Base-by-base conservation (phyloP, 2,888 invertebrate genomes). In the Cephus nigrinus region DNA sequence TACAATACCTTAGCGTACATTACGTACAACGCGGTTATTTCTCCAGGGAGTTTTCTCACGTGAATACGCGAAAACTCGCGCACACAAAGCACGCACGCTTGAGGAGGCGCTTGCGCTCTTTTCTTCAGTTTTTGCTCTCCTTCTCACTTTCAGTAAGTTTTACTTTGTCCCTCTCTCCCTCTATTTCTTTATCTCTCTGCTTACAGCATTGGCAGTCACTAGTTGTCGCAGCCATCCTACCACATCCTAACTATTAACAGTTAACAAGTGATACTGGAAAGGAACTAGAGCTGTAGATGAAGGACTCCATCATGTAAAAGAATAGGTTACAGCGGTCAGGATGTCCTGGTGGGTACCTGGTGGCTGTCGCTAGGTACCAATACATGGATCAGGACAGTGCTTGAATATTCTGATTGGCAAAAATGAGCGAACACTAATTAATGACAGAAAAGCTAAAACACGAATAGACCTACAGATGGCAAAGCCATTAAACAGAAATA, bases 11-110 rank as follows among this genome's bases (percentile, higher is more conserved):
- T 81, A 81, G 87, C 89, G 88, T 88, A 85, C 88, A 90, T 89
- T 89, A 90, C 90, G 88, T 85, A 88, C 90, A 88, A 86, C 85
- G 84, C 84, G 88, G 88, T 90, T 90, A 90, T 90, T 90, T 90
- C 89, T 90, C 89, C 85, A 86, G 89, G 89, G 89, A 90, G 87
- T 88, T 89, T 88, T 88, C 88, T 88, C 88, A 83, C 88, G 87
- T 85, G 88, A 86, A 88, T 84, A 83, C 85, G 83, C 82, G 75
- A 76, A 78, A 79, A 78, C 81, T 72, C 75, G 68, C 35, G 74
- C 74, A 33, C 74, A 33, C 74, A n/a, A 72, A 30, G 74, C 74
- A 33, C 74, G 74, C 74, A n/a, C 74, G 36, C 35, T 32, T 23
- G 11, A 5, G 74, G 5, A 15, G 31, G 31, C 71, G 71, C 71